These are phyloP conservation scores for Sesamia nonagrioides DNA, from an alignment of 1,140 invertebrate genomes.

Conservation along the genomic window DNA sequence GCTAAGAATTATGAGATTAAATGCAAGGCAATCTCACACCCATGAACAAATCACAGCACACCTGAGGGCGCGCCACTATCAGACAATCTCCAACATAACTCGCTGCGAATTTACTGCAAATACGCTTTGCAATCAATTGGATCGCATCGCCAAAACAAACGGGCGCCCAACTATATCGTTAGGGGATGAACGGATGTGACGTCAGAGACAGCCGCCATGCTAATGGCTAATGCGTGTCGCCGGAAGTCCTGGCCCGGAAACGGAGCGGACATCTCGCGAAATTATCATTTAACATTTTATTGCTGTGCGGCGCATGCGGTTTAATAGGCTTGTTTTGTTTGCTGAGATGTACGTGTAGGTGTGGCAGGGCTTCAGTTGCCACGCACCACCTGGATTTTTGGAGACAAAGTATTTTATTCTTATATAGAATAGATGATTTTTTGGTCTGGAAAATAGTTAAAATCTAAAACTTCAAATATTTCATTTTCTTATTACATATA, in stretches of 20 bases:
- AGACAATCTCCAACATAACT: slow-evolving; percentile 5
- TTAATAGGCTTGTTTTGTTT: slow-evolving; percentile 54
- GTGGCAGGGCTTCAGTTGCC: neutral
- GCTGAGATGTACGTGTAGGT: slow-evolving; percentile 37
- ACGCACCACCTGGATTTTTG: no score
- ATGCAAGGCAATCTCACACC: neutral
- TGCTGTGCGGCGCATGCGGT: slow-evolving; percentile 59
- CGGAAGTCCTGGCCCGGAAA: slow-evolving; percentile 76
- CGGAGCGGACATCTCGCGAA: slow-evolving; percentile 75
- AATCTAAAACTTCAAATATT: no score
- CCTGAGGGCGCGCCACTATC: neutral
- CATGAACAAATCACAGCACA: slow-evolving; percentile 1
- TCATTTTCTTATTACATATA: no score
- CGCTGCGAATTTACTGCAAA: slow-evolving; percentile 42
- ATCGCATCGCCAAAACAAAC: slow-evolving; percentile 45
- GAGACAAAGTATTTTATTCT: no score
- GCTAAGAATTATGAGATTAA: neutral
- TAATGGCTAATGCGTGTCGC: slow-evolving; percentile 84
- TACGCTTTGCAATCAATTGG: slow-evolving; percentile 46
- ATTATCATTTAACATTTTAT: slow-evolving; percentile 84
- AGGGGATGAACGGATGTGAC: slow-evolving; percentile 70
- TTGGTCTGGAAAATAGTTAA: no score
- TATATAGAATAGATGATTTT: no score
- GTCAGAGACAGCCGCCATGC: slow-evolving; percentile 77
- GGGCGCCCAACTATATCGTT: slow-evolving; percentile 39